These are phyloP conservation scores for Xestia c-nigrum DNA, from an alignment of 2,888 invertebrate genomes.

Conservation along the genomic window DNA sequence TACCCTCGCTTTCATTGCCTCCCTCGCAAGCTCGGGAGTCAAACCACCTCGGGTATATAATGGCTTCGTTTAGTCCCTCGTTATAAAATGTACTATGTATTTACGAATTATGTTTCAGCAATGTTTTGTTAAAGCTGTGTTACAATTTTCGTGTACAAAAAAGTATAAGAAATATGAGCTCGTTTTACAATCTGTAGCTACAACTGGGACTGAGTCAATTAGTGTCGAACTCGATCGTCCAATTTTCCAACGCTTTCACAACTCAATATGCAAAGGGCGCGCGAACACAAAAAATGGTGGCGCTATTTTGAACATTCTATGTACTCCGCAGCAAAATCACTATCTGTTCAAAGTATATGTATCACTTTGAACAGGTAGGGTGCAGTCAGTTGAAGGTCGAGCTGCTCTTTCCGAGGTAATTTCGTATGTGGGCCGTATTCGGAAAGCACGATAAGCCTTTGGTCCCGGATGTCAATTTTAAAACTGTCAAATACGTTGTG, in stretches of 20 bases:
- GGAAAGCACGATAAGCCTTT: neutral
- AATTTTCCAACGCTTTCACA: constrained; percentile 36
- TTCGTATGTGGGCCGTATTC: neutral
- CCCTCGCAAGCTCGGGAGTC: too few relatives aligned
- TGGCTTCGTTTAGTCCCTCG: too few relatives aligned
- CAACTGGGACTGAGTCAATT: constrained; percentile 44
- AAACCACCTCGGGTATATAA: too few relatives aligned
- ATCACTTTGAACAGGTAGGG: neutral
- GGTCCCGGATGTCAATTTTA: neutral
- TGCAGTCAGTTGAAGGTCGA: neutral
- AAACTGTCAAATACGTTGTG: neutral
- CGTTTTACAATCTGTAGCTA: constrained; percentile 6
- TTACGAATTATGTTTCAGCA: too few relatives aligned
- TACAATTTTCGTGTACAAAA: too few relatives aligned
- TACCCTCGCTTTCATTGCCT: too few relatives aligned
- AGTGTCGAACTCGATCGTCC: constrained; percentile 34
- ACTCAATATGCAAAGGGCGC: constrained; percentile 27
- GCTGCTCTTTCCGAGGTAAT: neutral
- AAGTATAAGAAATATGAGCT: neutral
- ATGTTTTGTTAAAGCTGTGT: too few relatives aligned
- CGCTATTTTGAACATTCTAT: constrained; percentile 14
- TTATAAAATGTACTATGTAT: too few relatives aligned
- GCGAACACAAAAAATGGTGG: constrained; percentile 24
- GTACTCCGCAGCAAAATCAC: neutral
- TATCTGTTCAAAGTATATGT: neutral